Base-by-base conservation (phyloP, 2,888 invertebrate species). In the Microctonus brassicae region DNA sequence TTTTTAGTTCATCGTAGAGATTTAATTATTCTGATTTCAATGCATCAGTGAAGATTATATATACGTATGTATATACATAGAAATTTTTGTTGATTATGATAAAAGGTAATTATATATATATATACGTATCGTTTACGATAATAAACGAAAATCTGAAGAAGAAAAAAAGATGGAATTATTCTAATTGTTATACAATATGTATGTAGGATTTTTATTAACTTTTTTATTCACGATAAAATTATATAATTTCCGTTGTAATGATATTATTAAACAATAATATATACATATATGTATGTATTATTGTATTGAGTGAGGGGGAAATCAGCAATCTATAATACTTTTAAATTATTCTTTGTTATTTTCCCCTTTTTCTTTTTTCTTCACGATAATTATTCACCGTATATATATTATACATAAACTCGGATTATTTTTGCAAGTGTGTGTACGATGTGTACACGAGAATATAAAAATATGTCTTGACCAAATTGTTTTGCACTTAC, bases 381-480 rank as follows among this genome's bases (percentile, higher is more conserved):
- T n/a, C n/a, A n/a, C n/a, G n/a, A n/a, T n/a, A n/a, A n/a, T n/a
- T n/a, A n/a, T n/a, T n/a, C n/a, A n/a, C n/a, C n/a, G n/a, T n/a
- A n/a, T n/a, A n/a, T n/a, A n/a, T n/a, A n/a, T n/a, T n/a, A n/a
- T n/a, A n/a, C n/a, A n/a, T n/a, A n/a, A n/a, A n/a, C n/a, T n/a
- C n/a, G n/a, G n/a, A n/a, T n/a, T n/a, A n/a, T n/a, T n/a, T n/a
- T n/a, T n/a, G n/a, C n/a, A n/a, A n/a, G n/a, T n/a, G n/a, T n/a
- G n/a, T n/a, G n/a, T n/a, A n/a, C n/a, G n/a, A n/a, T n/a, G n/a
- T n/a, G n/a, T n/a, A n/a, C n/a, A n/a, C n/a, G n/a, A n/a, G n/a
- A 66, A 33, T 52, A 52, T 61, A n/a, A 67, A 70, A 67, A n/a
- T n/a, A 69, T 69, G 63, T 73, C 39, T 55, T 61, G 26, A 53